These are phyloP conservation scores for Glossosoma conforme DNA, from an alignment of 1,140 invertebrate genomes.

Conservation along the genomic window DNA sequence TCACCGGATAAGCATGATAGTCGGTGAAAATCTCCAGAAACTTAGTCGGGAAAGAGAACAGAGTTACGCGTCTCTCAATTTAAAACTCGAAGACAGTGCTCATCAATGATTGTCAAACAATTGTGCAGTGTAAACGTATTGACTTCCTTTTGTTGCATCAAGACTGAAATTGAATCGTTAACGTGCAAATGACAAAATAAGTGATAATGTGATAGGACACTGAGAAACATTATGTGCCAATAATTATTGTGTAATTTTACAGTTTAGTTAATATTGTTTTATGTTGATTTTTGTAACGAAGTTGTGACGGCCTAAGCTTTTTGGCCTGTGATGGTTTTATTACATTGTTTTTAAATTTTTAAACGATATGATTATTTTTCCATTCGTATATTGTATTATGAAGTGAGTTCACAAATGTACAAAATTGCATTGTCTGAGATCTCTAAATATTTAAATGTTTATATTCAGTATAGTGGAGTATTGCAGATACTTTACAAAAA, in stretches of 20 bases:
- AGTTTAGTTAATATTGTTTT: not conserved
- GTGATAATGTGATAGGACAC: constrained; percentile 31
- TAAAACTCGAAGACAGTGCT: constrained; percentile 51
- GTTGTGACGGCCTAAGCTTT: no score
- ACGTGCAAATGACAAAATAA: constrained; percentile 25
- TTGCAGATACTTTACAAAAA: no score
- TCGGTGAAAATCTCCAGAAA: constrained; percentile 47
- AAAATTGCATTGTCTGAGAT: no score
- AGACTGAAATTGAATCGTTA: constrained; percentile 25
- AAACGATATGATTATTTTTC: no score
- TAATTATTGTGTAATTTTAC: constrained; percentile 21
- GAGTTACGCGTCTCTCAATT: constrained; percentile 41
- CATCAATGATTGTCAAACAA: constrained; percentile 39
- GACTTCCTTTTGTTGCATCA: constrained; percentile 8
- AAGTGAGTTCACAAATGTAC: no score
- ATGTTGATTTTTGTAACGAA: constrained; percentile 5
- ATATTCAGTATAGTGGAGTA: no score
- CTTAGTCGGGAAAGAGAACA: constrained; percentile 42
- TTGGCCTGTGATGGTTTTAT: no score
- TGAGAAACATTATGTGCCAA: constrained; percentile 29
- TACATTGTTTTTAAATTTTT: no score
- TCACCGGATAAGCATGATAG: constrained; percentile 47
- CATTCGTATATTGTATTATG: no score
- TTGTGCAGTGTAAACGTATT: constrained; percentile 6
- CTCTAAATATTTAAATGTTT: no score